These are phyloP conservation scores for Morone chrysops DNA, from an alignment of 2,113 vertebrate species.

Conservation along the genomic window DNA sequence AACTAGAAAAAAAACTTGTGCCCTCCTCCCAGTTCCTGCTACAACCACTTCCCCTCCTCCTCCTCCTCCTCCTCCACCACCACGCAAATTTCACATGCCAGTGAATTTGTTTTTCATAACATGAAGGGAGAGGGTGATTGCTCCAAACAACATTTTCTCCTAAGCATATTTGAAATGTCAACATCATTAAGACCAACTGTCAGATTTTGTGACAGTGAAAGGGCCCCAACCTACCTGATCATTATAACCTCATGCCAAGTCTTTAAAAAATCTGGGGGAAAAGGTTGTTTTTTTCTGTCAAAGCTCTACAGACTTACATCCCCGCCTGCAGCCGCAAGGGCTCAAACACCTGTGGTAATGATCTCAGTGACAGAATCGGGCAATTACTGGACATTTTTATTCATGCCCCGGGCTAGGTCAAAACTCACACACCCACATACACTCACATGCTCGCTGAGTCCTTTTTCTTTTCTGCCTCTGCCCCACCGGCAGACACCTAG, in stretches of 20 bases:
- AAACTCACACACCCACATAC: slow-evolving; percentile 29
- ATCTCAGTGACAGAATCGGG: slow-evolving; percentile 53
- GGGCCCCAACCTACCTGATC: slow-evolving; percentile 45
- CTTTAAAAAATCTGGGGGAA: not conserved
- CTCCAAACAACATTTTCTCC: slow-evolving; percentile 68
- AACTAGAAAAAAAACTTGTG: slow-evolving; percentile 70
- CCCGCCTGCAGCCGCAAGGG: not conserved
- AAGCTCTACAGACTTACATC: slow-evolving; percentile 25
- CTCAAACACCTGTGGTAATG: slow-evolving; percentile 56
- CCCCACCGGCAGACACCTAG: not conserved
- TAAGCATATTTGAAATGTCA: slow-evolving; percentile 79
- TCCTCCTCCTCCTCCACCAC: slow-evolving; percentile 22
- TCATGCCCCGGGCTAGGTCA: slow-evolving; percentile 70
- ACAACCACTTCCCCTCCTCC: slow-evolving; percentile 25
- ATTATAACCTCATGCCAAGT: slow-evolving; percentile 52
- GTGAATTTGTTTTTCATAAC: slow-evolving; percentile 70
- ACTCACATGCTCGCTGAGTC: not conserved
- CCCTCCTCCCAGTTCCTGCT: slow-evolving; percentile 59
- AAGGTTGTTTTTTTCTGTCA: slow-evolving; percentile 58
- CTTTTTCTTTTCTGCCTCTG: not conserved
- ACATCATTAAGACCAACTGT: slow-evolving; percentile 76
- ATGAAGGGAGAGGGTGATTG: slow-evolving; percentile 52
- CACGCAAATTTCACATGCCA: slow-evolving; percentile 74
- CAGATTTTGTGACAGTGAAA: slow-evolving; percentile 60
- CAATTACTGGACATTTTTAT: slow-evolving; percentile 68